Evolutionary conservation across 2,113 vertebrate species (phyloP).

Genomic region (Tachuris rubrigastra): DNA sequence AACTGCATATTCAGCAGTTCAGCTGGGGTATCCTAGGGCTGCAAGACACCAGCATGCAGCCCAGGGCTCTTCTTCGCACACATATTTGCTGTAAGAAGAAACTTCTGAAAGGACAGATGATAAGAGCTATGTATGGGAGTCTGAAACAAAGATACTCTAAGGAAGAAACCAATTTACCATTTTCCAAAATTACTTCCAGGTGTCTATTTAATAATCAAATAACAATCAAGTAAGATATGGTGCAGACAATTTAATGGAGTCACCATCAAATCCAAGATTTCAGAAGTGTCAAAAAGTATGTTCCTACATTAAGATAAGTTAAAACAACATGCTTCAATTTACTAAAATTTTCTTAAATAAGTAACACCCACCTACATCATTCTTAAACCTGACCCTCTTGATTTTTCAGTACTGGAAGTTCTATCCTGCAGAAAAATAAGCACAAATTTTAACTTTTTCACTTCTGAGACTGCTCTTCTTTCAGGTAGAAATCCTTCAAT

Average conservation of each 20-base stretch:
- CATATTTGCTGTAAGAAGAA: neutral
- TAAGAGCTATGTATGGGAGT: neutral
- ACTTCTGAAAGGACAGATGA: neutral
- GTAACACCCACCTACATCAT: neutral
- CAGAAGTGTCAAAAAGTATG: neutral
- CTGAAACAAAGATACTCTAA: neutral
- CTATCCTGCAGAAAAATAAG: neutral
- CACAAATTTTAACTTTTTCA: neutral
- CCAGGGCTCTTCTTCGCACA: neutral
- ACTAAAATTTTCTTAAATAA: neutral
- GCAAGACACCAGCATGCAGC: neutral
- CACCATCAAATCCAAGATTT: neutral
- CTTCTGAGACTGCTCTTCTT: neutral
- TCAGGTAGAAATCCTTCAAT: neutral
- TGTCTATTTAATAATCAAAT: neutral
- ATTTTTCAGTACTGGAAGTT: neutral
- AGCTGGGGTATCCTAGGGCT: accelerated
- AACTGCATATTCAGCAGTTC: neutral
- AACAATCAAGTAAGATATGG: neutral
- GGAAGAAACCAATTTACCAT: neutral
- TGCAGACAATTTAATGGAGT: neutral
- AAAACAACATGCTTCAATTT: neutral
- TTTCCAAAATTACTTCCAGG: neutral
- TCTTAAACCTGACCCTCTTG: neutral
- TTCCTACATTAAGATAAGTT: neutral